Base-by-base conservation (phyloP, 2,113 vertebrate species). In the Herpailurus yagouaroundi region DNA sequence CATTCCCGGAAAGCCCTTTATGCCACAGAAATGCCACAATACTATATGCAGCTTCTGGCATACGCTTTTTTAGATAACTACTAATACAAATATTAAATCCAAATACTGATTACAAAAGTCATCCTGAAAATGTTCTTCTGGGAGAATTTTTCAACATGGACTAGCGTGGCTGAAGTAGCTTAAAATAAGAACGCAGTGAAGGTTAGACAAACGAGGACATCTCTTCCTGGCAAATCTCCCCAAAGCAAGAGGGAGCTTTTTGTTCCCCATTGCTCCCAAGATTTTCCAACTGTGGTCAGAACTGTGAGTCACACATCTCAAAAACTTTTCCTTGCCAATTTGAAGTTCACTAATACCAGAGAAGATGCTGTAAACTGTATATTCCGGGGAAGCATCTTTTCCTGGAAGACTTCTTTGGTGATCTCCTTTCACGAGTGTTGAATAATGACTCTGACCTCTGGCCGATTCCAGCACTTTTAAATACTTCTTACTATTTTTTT, bases 161-260 rank as follows among this genome's bases (percentile, higher is more conserved):
- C 60, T 71, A 55, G 27, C 71, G 5, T 27, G n/a, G 48, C 23
- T 50, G 23, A 85, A 21, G 57, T 33, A 31, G 77, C 73, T 89
- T 87, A 94, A 94, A 55, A 89, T 92, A 76, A 95, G 80, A 85
- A 36, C 31, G n/a, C 57, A 25, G 48, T 55, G 57, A 94, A 79
- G 10, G 45, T 85, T 71, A 64, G n/a, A 79, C 19, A 52, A 31
- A 89, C 92, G 63, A 83, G 71, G 31, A 38, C 5, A 25, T 45
- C 77, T 84, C 68, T 52, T 79, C 52, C 69, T 66, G 33, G 89
- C 68, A 83, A 97, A 92, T 89, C 50, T 84, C 60, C 27, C 68
- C n/a, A 31, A 87, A 92, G 38, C 57, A 86, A 95, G 14, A 94
- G n/a, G 16, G 41, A 94, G 73, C n/a, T 89, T 91, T 95, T 85